phyloP scores from a whole-genome alignment of 30 jellyfish, hydroid and myxozoan genomes.

The Hydractinia echinata region DNA sequence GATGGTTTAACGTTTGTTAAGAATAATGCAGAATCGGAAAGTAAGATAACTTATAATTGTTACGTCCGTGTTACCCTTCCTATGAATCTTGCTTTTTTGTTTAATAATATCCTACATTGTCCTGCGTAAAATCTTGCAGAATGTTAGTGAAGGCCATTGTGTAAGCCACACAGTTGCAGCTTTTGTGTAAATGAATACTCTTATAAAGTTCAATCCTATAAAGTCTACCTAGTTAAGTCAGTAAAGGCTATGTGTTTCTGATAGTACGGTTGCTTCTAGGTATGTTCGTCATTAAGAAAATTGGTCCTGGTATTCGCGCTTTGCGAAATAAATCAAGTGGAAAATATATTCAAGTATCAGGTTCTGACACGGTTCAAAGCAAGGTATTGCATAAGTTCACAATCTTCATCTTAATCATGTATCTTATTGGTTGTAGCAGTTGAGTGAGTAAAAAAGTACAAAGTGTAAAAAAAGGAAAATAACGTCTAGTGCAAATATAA shows the following conservation, averaged over 20 bases:
- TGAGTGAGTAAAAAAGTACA: too few species aligned
- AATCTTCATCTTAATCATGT: too few species aligned
- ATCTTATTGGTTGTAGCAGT: too few species aligned
- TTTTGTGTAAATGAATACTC: not conserved
- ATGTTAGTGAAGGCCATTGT: not conserved
- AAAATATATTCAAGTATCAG: slow-evolving; percentile 39
- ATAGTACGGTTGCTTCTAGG: slow-evolving; percentile 21
- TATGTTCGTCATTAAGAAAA: slow-evolving; percentile 53
- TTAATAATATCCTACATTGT: not conserved
- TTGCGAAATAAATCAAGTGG: slow-evolving; percentile 58
- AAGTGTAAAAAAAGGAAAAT: too few species aligned
- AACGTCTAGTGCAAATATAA: too few species aligned
- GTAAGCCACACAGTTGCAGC: not conserved
- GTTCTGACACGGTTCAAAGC: not conserved
- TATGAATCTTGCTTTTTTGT: not conserved
- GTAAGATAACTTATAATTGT: not conserved
- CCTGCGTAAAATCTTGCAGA: not conserved
- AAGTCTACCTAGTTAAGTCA: not conserved
- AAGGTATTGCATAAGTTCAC: not conserved
- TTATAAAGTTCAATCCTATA: not conserved
- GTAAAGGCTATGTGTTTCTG: not conserved
- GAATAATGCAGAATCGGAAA: not conserved
- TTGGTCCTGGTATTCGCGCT: slow-evolving; percentile 40
- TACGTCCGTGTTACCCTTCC: not conserved
- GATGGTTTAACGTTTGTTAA: slow-evolving; percentile 1